A percentile compares a stretch with the other conserved stretches of the same genome.
Evolutionary conservation across 2,888 invertebrate genomes (phyloP).

Genomic region (Andricus curvator): DNA sequence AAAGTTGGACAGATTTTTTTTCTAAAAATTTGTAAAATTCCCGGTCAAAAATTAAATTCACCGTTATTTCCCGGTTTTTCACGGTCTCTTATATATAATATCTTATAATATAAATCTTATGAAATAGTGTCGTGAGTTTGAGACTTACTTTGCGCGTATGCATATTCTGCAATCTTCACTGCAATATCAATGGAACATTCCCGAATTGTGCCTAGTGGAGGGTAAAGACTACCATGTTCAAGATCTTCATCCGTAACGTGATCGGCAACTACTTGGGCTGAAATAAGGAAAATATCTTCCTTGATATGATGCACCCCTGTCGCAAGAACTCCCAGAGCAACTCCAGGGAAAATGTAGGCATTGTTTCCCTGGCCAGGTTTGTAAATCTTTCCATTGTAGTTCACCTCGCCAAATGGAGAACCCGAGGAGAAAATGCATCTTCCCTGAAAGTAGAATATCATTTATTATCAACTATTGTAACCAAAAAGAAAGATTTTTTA

Average conservation of each 20-base stretch:
- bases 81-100: no score
- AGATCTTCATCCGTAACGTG: slow-evolving; percentile 91
- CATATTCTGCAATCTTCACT: slow-evolving; percentile 90
- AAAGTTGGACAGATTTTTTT: no score
- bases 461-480: slow-evolving; percentile 3
- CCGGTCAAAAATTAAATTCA: no score
- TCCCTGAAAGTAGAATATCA: slow-evolving; percentile 83
- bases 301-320: slow-evolving; percentile 96
- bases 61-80: no score
- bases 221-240: slow-evolving; percentile 93
- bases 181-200: slow-evolving; percentile 96
- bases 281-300: slow-evolving; percentile 95
- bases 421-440: slow-evolving; percentile 96
- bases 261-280: slow-evolving; percentile 94
- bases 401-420: slow-evolving; percentile 95
- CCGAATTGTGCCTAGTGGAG: slow-evolving; percentile 89
- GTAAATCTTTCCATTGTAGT: slow-evolving; percentile 88
- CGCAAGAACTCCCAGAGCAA: slow-evolving; percentile 95
- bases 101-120: no score
- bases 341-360: slow-evolving; percentile 97
- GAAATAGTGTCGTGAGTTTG: no score
- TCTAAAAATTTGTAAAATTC: no score
- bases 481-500: no score
- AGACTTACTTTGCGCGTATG: slow-evolving; percentile 89
- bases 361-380: slow-evolving; percentile 98